Evolutionary conservation across 2,797 vertebrate species (phyloP).

Genomic region (Etheostoma perlongum): DNA sequence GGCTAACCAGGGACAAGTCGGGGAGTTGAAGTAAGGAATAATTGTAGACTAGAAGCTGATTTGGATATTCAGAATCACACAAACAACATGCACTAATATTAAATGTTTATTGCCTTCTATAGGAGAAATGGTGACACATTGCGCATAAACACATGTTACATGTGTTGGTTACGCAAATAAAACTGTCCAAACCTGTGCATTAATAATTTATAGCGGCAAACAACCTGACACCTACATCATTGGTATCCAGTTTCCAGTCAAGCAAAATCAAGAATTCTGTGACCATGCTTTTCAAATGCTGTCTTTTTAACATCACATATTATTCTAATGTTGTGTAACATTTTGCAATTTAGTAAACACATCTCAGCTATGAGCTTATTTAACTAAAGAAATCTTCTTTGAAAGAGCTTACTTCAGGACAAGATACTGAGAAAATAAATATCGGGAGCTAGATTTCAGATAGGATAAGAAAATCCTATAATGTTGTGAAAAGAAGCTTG

Average conservation of each 20-base stretch:
- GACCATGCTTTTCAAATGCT: neutral
- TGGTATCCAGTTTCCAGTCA: neutral
- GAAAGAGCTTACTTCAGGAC: neutral
- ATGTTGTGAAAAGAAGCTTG: neutral
- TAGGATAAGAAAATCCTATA: neutral
- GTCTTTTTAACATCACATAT: neutral
- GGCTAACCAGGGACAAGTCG: neutral
- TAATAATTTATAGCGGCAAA: neutral
- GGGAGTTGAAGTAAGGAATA: neutral
- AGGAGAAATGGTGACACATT: too few relatives aligned
- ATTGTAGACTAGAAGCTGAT: neutral
- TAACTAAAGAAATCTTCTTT: neutral
- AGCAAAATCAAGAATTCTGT: neutral
- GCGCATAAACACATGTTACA: too few relatives aligned
- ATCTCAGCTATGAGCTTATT: neutral
- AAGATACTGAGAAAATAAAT: neutral
- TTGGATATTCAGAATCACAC: too few relatives aligned
- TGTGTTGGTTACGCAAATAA: too few relatives aligned
- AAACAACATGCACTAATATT: too few relatives aligned
- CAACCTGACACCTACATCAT: neutral
- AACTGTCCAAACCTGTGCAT: neutral
- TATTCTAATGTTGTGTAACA: neutral
- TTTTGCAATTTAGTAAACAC: neutral
- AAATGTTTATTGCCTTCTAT: too few relatives aligned
- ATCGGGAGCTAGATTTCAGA: neutral